Conservation (phyloP, 2,113 vertebrate genomes). For the Uropsilus gracilis region DNA sequence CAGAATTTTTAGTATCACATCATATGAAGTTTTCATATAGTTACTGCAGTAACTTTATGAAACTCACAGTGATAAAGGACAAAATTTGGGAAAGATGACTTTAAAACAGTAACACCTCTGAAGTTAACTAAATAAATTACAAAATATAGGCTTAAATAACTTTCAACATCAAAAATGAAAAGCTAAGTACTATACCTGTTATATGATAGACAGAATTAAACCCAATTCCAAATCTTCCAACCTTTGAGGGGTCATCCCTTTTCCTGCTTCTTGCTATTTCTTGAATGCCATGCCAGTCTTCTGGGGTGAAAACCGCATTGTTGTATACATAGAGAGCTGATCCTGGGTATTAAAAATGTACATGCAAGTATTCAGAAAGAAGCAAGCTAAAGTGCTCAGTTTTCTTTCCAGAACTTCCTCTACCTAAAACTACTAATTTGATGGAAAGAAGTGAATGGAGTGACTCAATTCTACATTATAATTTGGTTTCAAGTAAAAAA, state of each 20-base stretch:
- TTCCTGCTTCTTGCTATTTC: slow-evolving; percentile 98
- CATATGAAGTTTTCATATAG: not conserved
- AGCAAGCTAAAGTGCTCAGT: not conserved
- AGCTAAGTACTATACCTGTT: slow-evolving; percentile 89
- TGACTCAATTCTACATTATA: not conserved
- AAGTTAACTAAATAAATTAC: slow-evolving; percentile 23
- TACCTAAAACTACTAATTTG: not conserved
- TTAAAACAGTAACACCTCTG: not conserved
- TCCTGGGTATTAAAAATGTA: slow-evolving; percentile 81
- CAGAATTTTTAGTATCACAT: not conserved
- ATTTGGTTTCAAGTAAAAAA: not conserved
- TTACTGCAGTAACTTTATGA: not conserved
- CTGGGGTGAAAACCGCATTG: slow-evolving; percentile 94
- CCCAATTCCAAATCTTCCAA: slow-evolving; percentile 98
- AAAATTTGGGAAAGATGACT: not conserved
- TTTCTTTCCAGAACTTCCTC: not conserved
- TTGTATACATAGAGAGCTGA: slow-evolving; percentile 96
- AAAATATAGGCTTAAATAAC: slow-evolving; percentile 5
- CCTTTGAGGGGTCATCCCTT: slow-evolving; percentile 97
- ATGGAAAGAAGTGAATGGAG: not conserved
- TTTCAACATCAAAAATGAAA: not conserved
- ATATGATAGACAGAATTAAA: slow-evolving; percentile 99
- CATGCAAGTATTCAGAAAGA: slow-evolving; percentile 1
- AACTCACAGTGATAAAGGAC: not conserved
- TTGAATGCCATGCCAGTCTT: slow-evolving; percentile 99